Evolutionary conservation across 2,888 invertebrate genomes (phyloP), one percentile per base, ranked within the genome.

Genomic region (Lasius fuliginosus): DNA sequence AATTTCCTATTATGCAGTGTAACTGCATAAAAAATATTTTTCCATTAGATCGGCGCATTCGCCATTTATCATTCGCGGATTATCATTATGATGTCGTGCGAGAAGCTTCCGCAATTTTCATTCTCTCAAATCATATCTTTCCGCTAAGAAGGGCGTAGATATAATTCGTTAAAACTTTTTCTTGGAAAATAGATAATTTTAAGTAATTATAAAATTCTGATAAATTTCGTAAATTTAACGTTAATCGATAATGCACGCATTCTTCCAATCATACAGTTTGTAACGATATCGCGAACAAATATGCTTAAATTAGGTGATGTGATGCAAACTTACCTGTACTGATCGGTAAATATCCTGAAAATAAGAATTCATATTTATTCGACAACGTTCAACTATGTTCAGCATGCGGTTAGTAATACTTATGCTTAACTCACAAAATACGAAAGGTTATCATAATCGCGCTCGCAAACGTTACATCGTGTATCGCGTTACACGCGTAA

Each of bases 301-400:
- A 73, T 71, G 84, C 67, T 69, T 40, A 87, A 85, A 86, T 86
- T 87, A 93, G 85, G 83, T 91, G 89, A 91, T 91, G 87, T 91
- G 87, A 90, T 91, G 88, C 90, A 86, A 53, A 93, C 94, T 94
- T 94, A 94, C 94, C 94, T 94, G 94, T 93, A 94, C 89, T 93
- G 94, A 92, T 94, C 94, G 92, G 94, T 93, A 93, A 94, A 94
- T 92, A 94, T 94, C 93, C 94, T 94, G 94, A 94, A 94, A 94
- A 94, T 92, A 92, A 94, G 89, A 94, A 92, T 92, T 90, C 83
- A 85, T 84, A 90, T 93, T 94, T 93, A 94, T 93, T 94, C 90
- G 88, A 91, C 85, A 91, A 90, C 90, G 82, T 91, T 90, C 89
- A 85, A 91, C 90, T 92, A 90, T 87, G 36, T 85, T 83, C 83